Conservation (phyloP, 2,113 vertebrate species). For the Cyphomyrus plagiostoma region DNA sequence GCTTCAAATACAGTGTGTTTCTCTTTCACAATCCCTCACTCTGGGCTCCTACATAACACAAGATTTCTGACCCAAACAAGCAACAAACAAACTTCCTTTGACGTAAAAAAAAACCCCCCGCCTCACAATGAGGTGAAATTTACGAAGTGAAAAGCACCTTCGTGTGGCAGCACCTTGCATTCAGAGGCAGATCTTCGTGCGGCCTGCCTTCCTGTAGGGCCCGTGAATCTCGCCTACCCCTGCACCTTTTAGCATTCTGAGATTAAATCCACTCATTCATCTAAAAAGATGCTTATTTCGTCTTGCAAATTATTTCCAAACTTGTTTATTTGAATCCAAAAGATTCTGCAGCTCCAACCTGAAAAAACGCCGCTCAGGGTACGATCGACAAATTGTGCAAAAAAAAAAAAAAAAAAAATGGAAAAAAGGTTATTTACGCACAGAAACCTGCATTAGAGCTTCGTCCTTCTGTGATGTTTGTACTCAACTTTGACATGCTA, state of each 20-base stretch:
- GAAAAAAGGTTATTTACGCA: background rate
- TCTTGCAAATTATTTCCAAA: background rate
- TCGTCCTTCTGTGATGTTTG: background rate
- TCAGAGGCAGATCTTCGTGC: background rate
- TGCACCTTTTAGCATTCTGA: background rate
- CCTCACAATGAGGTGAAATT: background rate
- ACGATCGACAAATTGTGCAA: background rate
- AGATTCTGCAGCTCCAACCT: background rate
- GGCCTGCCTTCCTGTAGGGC: background rate
- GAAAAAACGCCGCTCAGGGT: background rate
- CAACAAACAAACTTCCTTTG: background rate
- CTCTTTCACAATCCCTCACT: background rate
- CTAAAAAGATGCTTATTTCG: background rate
- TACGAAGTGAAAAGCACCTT: background rate
- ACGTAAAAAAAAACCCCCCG: background rate
- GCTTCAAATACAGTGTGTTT: background rate
- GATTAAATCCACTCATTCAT: background rate
- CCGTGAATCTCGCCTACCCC: too few relatives aligned
- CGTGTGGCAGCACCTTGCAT: background rate
- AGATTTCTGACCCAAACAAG: conserved; percentile 5
- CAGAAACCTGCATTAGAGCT: background rate
- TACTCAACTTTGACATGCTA: background rate
- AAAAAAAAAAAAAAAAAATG: background rate
- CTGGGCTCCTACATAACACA: background rate
- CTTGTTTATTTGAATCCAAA: background rate